phyloP scores from a whole-genome alignment of 1,140 invertebrate species.

The Pteromalus puparum region DNA sequence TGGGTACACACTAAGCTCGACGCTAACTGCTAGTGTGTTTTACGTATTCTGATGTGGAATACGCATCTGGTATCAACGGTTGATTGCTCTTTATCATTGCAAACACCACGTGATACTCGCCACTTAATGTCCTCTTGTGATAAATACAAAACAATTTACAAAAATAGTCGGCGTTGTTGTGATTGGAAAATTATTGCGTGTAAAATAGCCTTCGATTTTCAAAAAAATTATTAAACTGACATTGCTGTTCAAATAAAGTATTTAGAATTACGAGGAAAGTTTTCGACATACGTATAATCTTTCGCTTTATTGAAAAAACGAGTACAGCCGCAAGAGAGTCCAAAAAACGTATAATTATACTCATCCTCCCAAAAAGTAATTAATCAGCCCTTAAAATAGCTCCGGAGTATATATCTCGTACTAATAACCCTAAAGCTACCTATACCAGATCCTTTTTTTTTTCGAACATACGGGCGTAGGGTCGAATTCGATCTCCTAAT shows the following conservation, averaged over 20 bases:
- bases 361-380: not conserved
- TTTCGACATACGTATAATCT: too few relatives aligned
- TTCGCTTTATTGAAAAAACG: too few relatives aligned
- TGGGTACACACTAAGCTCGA: not conserved
- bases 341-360: slow-evolving; percentile 21
- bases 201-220: too few relatives aligned
- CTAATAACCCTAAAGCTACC: not conserved
- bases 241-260: too few relatives aligned
- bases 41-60: too few relatives aligned
- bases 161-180: too few relatives aligned
- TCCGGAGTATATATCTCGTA: not conserved
- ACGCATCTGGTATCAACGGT: too few relatives aligned
- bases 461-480: slow-evolving; percentile 28
- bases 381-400: slow-evolving; percentile 25
- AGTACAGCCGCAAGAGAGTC: too few relatives aligned
- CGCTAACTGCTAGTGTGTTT: too few relatives aligned
- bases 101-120: not conserved
- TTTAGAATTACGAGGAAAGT: too few relatives aligned
- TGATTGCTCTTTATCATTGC: not conserved
- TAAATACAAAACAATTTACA: not conserved
- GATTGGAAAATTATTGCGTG: too few relatives aligned
- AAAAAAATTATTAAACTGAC: too few relatives aligned
- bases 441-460: slow-evolving; percentile 14
- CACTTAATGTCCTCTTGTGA: not conserved
- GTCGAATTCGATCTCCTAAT: slow-evolving; percentile 33